phyloP scores from a whole-genome alignment of 2,113 vertebrate species.

The Machaerirhynchus nigripectus region DNA sequence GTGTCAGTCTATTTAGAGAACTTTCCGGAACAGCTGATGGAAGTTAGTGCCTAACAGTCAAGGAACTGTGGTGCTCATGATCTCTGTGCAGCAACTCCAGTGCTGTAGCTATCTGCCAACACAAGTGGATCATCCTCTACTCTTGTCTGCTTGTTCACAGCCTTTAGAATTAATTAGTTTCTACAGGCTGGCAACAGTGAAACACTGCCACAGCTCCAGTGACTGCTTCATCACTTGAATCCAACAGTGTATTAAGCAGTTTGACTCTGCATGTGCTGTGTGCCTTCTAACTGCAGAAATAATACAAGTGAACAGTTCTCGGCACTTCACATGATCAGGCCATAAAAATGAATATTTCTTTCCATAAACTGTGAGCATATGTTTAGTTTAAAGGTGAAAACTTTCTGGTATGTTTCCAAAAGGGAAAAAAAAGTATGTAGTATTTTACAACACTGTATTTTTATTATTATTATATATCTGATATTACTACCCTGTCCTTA shows the following conservation, averaged over 20 bases:
- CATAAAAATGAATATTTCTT: slow-evolving; percentile 44
- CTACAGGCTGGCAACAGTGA: not conserved
- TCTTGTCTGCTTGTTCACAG: not conserved
- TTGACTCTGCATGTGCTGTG: not conserved
- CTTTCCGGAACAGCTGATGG: not conserved
- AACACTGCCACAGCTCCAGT: not conserved
- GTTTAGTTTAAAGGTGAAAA: slow-evolving; percentile 67
- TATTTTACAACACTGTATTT: slow-evolving; percentile 37
- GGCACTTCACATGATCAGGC: not conserved
- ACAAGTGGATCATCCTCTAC: not conserved
- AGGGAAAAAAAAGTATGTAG: not conserved
- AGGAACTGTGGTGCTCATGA: not conserved
- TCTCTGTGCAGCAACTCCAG: not conserved
- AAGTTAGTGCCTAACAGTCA: not conserved
- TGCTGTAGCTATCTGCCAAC: not conserved
- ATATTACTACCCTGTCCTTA: slow-evolving; percentile 56
- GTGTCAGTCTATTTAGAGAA: not conserved
- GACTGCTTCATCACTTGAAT: not conserved
- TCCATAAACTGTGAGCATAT: slow-evolving; percentile 55
- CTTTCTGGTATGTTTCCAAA: slow-evolving; percentile 44
- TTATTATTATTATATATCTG: slow-evolving; percentile 52
- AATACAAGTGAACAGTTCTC: not conserved
- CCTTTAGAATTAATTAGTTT: not conserved
- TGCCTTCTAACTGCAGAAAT: not conserved
- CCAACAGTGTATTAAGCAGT: not conserved